Base-by-base conservation (phyloP, 2,797 vertebrate species). In the Alosa sapidissima region DNA sequence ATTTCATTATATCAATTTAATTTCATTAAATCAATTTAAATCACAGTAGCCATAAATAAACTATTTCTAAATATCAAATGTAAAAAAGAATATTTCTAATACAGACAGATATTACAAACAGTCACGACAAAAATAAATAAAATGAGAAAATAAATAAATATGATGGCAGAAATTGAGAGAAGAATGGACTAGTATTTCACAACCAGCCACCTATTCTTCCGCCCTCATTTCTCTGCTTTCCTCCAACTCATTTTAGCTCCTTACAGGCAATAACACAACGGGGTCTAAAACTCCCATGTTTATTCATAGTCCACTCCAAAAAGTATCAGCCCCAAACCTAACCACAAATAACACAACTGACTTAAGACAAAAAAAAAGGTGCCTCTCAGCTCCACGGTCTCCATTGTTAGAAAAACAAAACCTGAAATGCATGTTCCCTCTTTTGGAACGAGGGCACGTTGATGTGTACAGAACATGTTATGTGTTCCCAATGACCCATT, bases 41-140 rank as follows among this genome's bases (percentile, higher is more conserved):
- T 4, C 41, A 78, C 72, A 47, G 7, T 19, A 47, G 36, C 68
- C 36, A 45, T 36, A 78, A 78, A 78, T 47, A 47, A 41, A 78
- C 65, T 9, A 78, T 6, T 19, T 78, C 36, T 78, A 78, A 78
- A 78, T 41, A 19, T 78, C 58, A 62, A 62, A 62, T 24, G n/a
- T 62, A 24, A 62, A 62, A 62, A 91, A 92, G 90, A 90, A 13
- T 45, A 47, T 47, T 78, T 78, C 41, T 47, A 78, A 45, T 28
- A 28, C 6, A 11, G 8, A 65, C 41, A 41, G 14, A 78, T 36
- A 6, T 72, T 36, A 41, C 14, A 24, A 51, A 51, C 11, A 36
- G 36, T 7, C 16, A 78, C 36, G 19, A 16, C 14, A 45, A 16
- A 75, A 75, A 75, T 78, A 47, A 8, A 47, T 19, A 8, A 14